These are phyloP conservation scores for Electrophaes corylata DNA, from an alignment of 2,888 invertebrate genomes.

Conservation along the genomic window DNA sequence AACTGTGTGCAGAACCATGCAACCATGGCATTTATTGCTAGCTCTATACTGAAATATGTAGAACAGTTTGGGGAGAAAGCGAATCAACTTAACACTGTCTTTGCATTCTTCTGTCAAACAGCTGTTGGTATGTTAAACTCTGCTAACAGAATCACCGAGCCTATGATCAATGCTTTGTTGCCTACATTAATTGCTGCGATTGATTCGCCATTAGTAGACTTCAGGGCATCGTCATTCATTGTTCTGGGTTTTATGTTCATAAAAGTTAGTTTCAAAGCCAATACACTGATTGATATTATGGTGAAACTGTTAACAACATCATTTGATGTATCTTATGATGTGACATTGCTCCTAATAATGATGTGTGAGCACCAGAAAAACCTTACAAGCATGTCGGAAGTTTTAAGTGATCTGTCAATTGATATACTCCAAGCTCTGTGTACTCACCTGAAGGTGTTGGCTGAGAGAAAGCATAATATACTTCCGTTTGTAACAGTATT, in stretches of 20 bases:
- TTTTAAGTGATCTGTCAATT: constrained; percentile 76
- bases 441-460: constrained; percentile 78
- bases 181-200: constrained; percentile 89
- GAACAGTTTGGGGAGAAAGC: constrained; percentile 85
- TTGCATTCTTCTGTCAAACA: constrained; percentile 92
- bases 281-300: constrained; percentile 86
- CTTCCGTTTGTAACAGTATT: constrained; percentile 84
- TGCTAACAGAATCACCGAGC: constrained; percentile 81
- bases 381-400: constrained; percentile 75
- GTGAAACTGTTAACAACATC: constrained; percentile 66
- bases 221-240: constrained; percentile 89
- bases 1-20: constrained; percentile 85
- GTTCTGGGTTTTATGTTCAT: constrained; percentile 88
- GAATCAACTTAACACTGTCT: constrained; percentile 86
- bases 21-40: constrained; percentile 64
- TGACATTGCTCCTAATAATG: constrained; percentile 86
- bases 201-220: constrained; percentile 87
- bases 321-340: constrained; percentile 81
- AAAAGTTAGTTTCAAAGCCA: constrained; percentile 86
- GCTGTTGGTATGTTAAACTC: constrained; percentile 88
- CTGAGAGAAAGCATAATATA: constrained; percentile 81
- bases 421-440: constrained; percentile 66
- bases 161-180: constrained; percentile 87
- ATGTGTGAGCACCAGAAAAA: constrained; percentile 87
- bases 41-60: constrained; percentile 71